phyloP scores from a whole-genome alignment of 2,113 vertebrate genomes.

The Halcyon senegalensis region DNA sequence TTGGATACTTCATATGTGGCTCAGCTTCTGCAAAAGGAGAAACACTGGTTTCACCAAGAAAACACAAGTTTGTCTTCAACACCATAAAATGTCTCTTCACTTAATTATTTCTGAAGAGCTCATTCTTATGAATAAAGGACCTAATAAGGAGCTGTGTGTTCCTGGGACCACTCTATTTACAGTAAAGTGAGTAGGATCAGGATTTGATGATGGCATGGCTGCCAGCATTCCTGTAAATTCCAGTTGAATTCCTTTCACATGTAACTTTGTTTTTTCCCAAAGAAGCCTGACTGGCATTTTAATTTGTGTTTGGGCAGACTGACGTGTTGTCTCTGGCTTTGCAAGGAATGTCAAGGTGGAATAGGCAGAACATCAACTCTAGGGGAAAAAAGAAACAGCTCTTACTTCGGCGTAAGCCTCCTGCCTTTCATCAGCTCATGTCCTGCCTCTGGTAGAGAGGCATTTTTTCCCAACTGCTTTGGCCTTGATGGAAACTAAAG shows the following conservation, averaged over 20 bases:
- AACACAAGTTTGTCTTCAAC: conserved; percentile 15
- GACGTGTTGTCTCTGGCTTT: conserved; percentile 30
- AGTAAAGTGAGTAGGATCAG: background rate
- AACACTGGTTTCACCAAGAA: conserved; percentile 28
- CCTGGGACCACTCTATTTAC: conserved; percentile 9
- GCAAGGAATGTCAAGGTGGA: conserved; percentile 6
- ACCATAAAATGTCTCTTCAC: background rate
- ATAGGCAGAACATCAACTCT: conserved; percentile 11
- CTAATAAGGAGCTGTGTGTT: background rate
- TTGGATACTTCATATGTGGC: conserved; percentile 32
- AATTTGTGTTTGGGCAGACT: conserved; percentile 7
- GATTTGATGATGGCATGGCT: conserved; percentile 24
- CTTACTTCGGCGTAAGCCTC: background rate
- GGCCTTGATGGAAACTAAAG: conserved; percentile 20
- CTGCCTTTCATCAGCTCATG: conserved; percentile 57
- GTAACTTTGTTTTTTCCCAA: conserved; percentile 19
- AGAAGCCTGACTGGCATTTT: conserved; percentile 17
- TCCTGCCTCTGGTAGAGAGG: background rate
- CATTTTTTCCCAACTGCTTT: conserved; percentile 40
- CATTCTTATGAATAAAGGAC: background rate
- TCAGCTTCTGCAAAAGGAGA: conserved; percentile 38
- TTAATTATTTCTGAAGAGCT: conserved; percentile 15
- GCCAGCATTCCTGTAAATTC: conserved; percentile 28
- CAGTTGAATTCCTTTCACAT: conserved; percentile 11
- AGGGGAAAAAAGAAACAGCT: background rate